Evolutionary conservation across 2,113 vertebrate genomes (phyloP).

Genomic region (Triplophysa siluroides): DNA sequence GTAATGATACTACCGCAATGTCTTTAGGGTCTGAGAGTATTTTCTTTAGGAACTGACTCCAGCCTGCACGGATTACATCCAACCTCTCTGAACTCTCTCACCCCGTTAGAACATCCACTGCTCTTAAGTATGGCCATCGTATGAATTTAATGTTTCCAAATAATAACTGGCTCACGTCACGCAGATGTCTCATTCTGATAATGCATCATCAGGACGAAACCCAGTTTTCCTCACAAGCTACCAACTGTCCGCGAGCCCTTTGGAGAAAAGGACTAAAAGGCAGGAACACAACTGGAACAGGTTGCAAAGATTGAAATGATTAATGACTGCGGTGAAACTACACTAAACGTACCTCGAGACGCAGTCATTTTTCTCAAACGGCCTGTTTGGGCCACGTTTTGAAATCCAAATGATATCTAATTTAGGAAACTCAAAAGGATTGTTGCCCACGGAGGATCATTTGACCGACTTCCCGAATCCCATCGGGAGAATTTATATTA

Average conservation of each 20-base stretch:
- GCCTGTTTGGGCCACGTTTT: constrained; percentile 45
- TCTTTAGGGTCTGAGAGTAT: constrained; percentile 47
- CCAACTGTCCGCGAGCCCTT: neutral
- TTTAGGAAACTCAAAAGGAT: constrained; percentile 49
- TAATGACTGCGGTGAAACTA: constrained; percentile 5
- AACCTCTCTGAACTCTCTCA: constrained; percentile 37
- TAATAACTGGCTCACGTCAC: neutral
- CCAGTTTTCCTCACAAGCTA: neutral
- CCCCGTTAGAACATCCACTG: constrained; percentile 1
- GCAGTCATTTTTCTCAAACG: constrained; percentile 57
- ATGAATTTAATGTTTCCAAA: constrained; percentile 3
- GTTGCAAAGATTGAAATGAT: constrained; percentile 19
- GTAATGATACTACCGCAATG: constrained; percentile 37
- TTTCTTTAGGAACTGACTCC: constrained; percentile 44
- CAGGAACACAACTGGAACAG: neutral
- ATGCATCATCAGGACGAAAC: neutral
- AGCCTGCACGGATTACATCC: constrained; percentile 23
- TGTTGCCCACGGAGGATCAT: constrained; percentile 47
- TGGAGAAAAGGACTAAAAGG: neutral
- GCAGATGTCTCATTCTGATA: constrained; percentile 1
- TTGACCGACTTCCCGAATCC: constrained; percentile 63
- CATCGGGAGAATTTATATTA: constrained; percentile 67
- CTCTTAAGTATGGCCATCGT: neutral
- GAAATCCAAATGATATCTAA: constrained; percentile 59
- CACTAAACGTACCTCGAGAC: constrained; percentile 19